phyloP scores from a whole-genome alignment of 2,888 invertebrate genomes.

The Oscheius sp. region DNA sequence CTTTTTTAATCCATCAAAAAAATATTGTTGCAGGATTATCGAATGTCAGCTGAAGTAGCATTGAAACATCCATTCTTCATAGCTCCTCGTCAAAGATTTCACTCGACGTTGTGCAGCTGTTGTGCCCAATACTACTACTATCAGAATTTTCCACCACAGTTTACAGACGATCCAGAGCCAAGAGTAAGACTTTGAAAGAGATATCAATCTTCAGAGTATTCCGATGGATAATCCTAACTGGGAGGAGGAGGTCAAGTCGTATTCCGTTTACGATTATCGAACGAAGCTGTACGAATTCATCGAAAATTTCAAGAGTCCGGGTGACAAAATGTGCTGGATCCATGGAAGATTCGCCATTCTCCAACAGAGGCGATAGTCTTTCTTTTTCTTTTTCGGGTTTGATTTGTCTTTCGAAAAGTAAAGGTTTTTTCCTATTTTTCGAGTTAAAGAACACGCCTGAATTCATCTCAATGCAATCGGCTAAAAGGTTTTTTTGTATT shows the following conservation, averaged over 20 bases:
- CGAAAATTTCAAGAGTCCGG: background rate
- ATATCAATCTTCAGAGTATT: constrained; percentile 75
- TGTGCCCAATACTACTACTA: constrained; percentile 75
- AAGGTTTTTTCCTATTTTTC: too few relatives aligned
- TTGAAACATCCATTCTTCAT: constrained; percentile 95
- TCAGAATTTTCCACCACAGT: constrained; percentile 35
- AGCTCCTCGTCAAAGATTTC: constrained; percentile 95
- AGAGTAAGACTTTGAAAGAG: constrained; percentile 42
- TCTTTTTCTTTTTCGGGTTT: too few relatives aligned
- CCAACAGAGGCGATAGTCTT: too few relatives aligned
- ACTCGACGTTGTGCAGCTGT: constrained; percentile 99
- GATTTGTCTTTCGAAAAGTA: too few relatives aligned
- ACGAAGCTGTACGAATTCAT: constrained; percentile 8
- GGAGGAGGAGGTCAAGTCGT: constrained; percentile 83
- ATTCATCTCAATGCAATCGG: too few relatives aligned
- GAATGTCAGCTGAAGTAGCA: constrained; percentile 92
- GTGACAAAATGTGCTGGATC: background rate
- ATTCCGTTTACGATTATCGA: constrained; percentile 72
- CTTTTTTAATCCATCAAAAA: too few relatives aligned
- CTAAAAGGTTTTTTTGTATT: too few relatives aligned
- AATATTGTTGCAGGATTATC: constrained; percentile 49
- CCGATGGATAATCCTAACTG: constrained; percentile 92
- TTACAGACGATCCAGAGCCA: constrained; percentile 52
- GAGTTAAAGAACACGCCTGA: too few relatives aligned
- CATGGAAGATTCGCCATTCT: too few relatives aligned